Evolutionary conservation across 2,113 vertebrate species (phyloP), one percentile per base, ranked within the genome.

Genomic region (Apaloderma vittatum): DNA sequence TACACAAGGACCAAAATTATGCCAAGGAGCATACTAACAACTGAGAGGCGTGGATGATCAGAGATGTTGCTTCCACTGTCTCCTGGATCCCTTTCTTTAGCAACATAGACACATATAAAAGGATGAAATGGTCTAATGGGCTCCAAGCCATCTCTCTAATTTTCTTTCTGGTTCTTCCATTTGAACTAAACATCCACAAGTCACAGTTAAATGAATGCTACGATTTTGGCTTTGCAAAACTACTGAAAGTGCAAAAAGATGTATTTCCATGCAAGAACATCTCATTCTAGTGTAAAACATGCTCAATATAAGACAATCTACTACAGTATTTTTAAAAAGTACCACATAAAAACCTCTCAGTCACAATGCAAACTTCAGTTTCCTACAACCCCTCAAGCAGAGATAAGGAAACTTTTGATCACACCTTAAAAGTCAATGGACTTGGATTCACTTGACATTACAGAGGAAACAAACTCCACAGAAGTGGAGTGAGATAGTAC

Each of bases 381-480:
- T 78, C 61, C 59, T 59, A 62, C 55, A 80, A 78, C 34, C 17
- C 14, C 30, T 51, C 16, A 67, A 70, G 37, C 20, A 79, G 34
- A 59, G 29, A 65, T 23, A 63, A 75, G 36, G n/a, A 87, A 80
- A 70, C 26, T 22, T 90, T 95, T 26, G 11, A 78, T 17, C 15
- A 58, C 43, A 70, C 19, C n/a, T 91, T 77, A 65, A 26, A 70
- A 76, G 72, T 76, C 71, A 91, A 51, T 12, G 43, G 85, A 73
- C 67, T 77, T 65, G 21, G 19, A 48, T 82, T 96, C 80, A 73
- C 52, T 57, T 43, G 63, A 37, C 15, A 72, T 34, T 45, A 61
- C 19, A 90, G 36, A 76, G 36, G n/a, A 95, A 95, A 80, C 36
- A 86, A 81, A 74, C 78, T 90, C 88, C 76, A 86, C 15, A 86